phyloP scores from a whole-genome alignment of 2,797 vertebrate genomes.

The Rhinella marina region DNA sequence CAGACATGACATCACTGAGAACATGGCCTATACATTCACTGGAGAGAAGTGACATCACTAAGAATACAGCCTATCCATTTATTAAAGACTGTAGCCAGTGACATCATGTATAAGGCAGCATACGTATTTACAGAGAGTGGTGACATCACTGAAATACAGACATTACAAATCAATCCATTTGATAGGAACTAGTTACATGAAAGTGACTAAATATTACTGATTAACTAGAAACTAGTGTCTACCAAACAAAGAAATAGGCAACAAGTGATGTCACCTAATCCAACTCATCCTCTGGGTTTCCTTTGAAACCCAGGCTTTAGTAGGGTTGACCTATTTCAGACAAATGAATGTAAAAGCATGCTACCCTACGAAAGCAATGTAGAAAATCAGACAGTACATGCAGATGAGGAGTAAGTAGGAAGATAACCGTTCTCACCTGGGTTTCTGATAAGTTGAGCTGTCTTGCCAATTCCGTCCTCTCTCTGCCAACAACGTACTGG shows the following conservation, averaged over 20 bases:
- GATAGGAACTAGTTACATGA: neutral
- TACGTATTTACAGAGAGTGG: neutral
- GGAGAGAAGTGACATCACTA: neutral
- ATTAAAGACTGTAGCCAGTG: neutral
- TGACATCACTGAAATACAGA: neutral
- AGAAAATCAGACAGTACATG: too few species aligned
- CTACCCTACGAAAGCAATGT: too few species aligned
- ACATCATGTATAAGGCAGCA: neutral
- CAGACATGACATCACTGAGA: neutral
- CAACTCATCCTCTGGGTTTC: too few species aligned
- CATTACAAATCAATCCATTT: neutral
- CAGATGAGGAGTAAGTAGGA: neutral
- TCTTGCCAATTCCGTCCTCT: slow-evolving; percentile 89
- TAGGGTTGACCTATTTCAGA: too few species aligned
- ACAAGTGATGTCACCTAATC: too few species aligned
- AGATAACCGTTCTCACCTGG: slow-evolving; percentile 78
- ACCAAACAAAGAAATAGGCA: too few species aligned
- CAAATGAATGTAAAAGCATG: too few species aligned
- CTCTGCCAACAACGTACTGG: slow-evolving; percentile 94
- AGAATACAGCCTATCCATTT: neutral
- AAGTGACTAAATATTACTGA: too few species aligned
- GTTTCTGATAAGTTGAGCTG: slow-evolving; percentile 95
- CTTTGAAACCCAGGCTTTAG: too few species aligned
- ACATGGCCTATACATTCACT: neutral
- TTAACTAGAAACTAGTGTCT: too few species aligned